Conservation (phyloP, 2,113 vertebrate genomes). For the Thunnus thynnus region DNA sequence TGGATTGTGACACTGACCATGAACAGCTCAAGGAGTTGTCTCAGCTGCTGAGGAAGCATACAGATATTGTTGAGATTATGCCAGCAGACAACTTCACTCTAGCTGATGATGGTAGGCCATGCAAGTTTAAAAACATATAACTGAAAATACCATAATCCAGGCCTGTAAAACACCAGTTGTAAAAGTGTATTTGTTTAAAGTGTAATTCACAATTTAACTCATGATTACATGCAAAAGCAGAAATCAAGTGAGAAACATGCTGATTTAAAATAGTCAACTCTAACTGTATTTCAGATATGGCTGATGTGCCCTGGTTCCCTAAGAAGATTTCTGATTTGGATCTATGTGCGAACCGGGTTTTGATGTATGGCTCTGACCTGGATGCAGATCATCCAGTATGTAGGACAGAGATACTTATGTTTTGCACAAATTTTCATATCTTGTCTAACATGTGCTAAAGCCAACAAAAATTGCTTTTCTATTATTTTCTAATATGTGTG, state of each 20-base stretch:
- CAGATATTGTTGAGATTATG: conserved; percentile 85
- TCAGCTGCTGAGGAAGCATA: conserved; percentile 88
- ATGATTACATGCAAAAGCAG: too few species aligned
- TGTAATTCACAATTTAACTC: too few species aligned
- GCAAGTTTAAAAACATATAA: neutral
- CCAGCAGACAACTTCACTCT: conserved; percentile 76
- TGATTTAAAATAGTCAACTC: too few species aligned
- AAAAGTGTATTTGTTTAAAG: too few species aligned
- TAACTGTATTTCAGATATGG: conserved; percentile 51
- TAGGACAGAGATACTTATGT: neutral
- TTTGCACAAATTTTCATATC: too few species aligned
- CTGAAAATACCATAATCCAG: neutral
- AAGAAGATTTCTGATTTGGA: conserved; percentile 95
- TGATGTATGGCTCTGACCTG: conserved; percentile 94
- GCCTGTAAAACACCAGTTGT: too few species aligned
- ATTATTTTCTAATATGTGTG: neutral
- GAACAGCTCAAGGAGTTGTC: conserved; percentile 91
- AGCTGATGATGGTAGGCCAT: conserved; percentile 81
- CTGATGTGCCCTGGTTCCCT: conserved; percentile 91
- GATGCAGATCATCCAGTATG: conserved; percentile 86
- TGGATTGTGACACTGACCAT: conserved; percentile 91
- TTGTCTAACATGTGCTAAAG: neutral
- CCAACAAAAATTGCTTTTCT: neutral
- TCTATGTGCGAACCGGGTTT: conserved; percentile 90
- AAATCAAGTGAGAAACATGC: too few species aligned